Percentiles rank a stretch among this genome's conserved stretches.
These are phyloP conservation scores for Cephalopterus ornatus DNA, from an alignment of 2,113 vertebrate genomes.

Conservation along the genomic window DNA sequence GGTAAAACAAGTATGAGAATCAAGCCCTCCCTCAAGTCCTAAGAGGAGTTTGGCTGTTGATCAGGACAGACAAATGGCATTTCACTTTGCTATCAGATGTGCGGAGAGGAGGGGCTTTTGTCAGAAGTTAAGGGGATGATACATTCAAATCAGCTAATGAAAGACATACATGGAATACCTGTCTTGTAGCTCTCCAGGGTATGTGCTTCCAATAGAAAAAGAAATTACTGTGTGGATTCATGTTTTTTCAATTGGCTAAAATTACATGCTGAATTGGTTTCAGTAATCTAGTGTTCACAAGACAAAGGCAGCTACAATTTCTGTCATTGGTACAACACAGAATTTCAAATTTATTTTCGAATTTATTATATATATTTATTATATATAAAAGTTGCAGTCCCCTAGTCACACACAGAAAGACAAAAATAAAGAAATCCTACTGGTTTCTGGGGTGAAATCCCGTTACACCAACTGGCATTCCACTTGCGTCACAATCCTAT, in stretches of 20 bases:
- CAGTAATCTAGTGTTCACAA: not conserved
- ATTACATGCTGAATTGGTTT: not conserved
- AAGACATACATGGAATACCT: not conserved
- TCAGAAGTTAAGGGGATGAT: not conserved
- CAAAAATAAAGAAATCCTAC: not conserved
- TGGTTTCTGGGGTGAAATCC: not conserved
- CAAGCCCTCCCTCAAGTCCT: not conserved
- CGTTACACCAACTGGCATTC: not conserved
- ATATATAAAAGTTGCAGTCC: not conserved
- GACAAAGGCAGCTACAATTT: not conserved
- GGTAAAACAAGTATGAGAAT: not conserved
- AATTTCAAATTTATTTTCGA: not conserved
- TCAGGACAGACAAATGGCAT: not conserved
- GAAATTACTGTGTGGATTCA: not conserved
- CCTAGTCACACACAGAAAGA: not conserved
- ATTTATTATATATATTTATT: not conserved
- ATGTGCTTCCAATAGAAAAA: not conserved
- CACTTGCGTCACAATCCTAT: not conserved
- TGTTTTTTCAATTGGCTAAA: not conserved
- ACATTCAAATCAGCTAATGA: not conserved
- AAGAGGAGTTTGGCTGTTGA: not conserved
- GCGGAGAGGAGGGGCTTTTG: not conserved
- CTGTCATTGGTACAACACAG: not conserved
- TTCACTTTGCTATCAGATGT: not conserved
- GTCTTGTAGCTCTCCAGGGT: not conserved